These are phyloP conservation scores for Noturus placidus DNA, from an alignment of 2,113 vertebrate species.

Conservation along the genomic window DNA sequence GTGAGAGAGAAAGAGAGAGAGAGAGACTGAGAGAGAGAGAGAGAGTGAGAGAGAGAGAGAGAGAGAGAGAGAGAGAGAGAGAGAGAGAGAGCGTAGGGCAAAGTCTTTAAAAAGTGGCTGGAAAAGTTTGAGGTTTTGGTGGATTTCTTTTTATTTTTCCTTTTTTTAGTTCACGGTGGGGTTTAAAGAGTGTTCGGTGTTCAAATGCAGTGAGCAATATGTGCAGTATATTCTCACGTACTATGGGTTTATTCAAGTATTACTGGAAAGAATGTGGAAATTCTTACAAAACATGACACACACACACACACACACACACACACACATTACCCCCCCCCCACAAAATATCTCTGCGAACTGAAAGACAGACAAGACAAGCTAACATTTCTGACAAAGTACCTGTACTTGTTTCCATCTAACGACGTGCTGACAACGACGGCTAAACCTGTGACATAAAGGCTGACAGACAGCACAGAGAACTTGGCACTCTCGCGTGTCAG, in stretches of 20 bases:
- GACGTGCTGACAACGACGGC: conserved; percentile 41
- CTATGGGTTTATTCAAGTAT: not conserved
- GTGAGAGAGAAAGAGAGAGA: no score
- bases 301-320: not conserved
- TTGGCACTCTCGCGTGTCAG: conserved; percentile 32
- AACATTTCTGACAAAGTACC: conserved; percentile 40
- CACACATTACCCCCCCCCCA: not conserved
- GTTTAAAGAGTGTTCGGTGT: not conserved
- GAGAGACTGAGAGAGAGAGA: no score
- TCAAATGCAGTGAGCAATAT: not conserved
- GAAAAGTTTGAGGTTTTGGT: not conserved
- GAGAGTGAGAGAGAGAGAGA: not conserved
- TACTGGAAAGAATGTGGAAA: conserved; percentile 30
- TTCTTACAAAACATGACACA: conserved; percentile 26
- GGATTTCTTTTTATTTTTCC: not conserved
- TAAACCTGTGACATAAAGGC: conserved; percentile 19
- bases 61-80: not conserved
- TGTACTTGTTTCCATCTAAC: conserved; percentile 39
- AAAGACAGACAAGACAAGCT: conserved; percentile 13
- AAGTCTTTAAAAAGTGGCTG: not conserved
- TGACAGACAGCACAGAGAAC: conserved; percentile 43
- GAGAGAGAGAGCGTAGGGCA: not conserved
- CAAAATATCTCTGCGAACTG: not conserved
- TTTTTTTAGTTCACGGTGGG: not conserved
- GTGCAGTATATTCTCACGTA: not conserved